phyloP scores from a whole-genome alignment of 2,113 vertebrate genomes.

The Pituophis catenifer region DNA sequence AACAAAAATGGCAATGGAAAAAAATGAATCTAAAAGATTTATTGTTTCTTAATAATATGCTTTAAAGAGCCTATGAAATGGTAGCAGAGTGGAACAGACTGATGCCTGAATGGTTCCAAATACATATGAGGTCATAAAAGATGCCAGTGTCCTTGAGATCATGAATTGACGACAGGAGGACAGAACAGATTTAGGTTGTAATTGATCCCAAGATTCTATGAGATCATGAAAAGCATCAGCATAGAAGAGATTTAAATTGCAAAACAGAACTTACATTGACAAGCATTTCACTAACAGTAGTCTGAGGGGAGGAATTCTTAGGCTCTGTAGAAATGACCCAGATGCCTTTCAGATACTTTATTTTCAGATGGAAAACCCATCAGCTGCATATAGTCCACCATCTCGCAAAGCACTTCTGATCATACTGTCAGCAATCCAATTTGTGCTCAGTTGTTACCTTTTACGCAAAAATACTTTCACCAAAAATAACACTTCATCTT shows the following conservation, averaged over 20 bases:
- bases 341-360: background rate
- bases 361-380: background rate
- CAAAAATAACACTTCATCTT: background rate
- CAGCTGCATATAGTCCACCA: background rate
- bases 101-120: background rate
- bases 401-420: background rate
- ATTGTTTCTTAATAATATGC: background rate
- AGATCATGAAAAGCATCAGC: background rate
- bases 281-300: background rate
- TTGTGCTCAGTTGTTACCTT: background rate
- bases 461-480: background rate
- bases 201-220: background rate
- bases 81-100: background rate
- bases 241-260: background rate
- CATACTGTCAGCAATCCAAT: background rate
- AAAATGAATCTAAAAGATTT: background rate
- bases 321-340: background rate
- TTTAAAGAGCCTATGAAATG: background rate
- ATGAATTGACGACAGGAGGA: background rate
- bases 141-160: background rate
- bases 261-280: background rate
- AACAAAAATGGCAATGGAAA: background rate
- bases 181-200: background rate
- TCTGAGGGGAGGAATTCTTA: background rate
- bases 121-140: background rate